These are phyloP conservation scores for Palloptera scutellata DNA, from an alignment of 2,888 invertebrate species.

Conservation along the genomic window DNA sequence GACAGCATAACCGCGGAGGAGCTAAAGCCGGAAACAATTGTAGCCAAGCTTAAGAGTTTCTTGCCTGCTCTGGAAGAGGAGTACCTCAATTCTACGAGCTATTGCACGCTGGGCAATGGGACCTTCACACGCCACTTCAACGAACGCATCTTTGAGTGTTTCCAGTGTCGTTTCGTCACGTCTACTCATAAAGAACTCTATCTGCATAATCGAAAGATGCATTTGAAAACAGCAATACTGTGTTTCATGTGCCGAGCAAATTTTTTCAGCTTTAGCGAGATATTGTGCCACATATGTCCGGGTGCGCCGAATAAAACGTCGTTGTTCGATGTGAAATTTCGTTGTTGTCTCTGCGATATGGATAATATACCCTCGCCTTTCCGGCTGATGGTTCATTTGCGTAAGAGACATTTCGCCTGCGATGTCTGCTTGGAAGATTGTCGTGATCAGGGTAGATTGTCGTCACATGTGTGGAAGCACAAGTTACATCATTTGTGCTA, in stretches of 20 bases:
- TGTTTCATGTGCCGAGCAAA: constrained; percentile 89
- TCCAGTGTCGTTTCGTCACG: constrained; percentile 83
- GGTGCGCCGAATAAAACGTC: constrained; percentile 68
- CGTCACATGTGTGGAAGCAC: constrained; percentile 91
- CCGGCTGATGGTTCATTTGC: constrained; percentile 85
- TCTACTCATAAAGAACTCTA: constrained; percentile 84
- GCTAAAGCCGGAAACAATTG: constrained; percentile 75
- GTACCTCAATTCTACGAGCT: constrained; percentile 78
- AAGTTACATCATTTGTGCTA: constrained; percentile 87
- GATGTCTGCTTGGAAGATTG: constrained; percentile 87
- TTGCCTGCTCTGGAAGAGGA: constrained; percentile 69
- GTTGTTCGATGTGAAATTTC: constrained; percentile 71
- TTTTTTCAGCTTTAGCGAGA: constrained; percentile 87
- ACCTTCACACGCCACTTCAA: constrained; percentile 54
- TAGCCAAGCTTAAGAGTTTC: constrained; percentile 70
- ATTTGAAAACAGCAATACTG: constrained; percentile 80
- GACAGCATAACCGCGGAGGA: constrained; percentile 81
- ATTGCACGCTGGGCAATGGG: constrained; percentile 71
- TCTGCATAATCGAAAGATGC: constrained; percentile 86
- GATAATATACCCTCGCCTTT: constrained; percentile 85
- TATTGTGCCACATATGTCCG: constrained; percentile 86
- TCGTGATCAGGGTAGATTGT: constrained; percentile 77
- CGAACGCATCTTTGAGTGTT: constrained; percentile 82
- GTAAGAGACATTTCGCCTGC: constrained; percentile 85
- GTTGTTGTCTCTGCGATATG: constrained; percentile 83